Evolutionary conservation across 37 sponge, comb jelly and placozoan species (phyloP).

Genomic region (Mnemiopsis leidyi): DNA sequence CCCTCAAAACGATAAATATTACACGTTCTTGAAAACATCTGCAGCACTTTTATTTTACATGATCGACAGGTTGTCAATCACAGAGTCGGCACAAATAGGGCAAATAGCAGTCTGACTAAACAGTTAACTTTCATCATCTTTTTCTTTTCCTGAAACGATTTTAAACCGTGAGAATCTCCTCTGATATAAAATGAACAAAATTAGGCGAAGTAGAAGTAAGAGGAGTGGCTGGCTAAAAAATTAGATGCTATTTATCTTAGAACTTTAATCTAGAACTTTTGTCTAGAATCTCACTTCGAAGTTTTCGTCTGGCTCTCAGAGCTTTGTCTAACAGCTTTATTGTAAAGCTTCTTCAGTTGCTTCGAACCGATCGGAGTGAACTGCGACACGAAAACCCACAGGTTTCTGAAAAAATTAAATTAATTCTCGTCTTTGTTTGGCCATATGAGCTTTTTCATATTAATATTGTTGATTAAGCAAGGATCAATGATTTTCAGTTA

Average conservation of each 20-base stretch:
- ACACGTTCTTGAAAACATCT: background rate
- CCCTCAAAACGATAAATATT: background rate
- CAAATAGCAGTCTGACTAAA: background rate
- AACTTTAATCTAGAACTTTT: too few species aligned
- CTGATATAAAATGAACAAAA: background rate
- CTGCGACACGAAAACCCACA: constrained; percentile 94
- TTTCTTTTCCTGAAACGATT: constrained; percentile 55
- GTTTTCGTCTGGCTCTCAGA: background rate
- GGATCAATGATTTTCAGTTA: background rate
- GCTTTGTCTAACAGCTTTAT: constrained; percentile 70
- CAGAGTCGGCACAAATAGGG: background rate
- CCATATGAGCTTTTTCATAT: too few species aligned
- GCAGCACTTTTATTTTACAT: background rate
- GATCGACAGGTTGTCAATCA: too few species aligned
- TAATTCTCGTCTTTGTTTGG: too few species aligned
- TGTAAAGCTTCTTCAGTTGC: constrained; percentile 70
- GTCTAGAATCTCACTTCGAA: constrained; percentile 33
- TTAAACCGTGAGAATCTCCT: too few species aligned
- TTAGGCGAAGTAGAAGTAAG: background rate
- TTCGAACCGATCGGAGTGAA: constrained; percentile 75
- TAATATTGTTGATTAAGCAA: background rate
- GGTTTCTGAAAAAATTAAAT: constrained; percentile 72
- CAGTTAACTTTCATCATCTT: background rate
- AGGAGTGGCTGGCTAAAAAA: background rate
- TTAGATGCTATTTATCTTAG: too few species aligned